These are phyloP conservation scores for Sorex maritimensis DNA, from an alignment of 2,797 vertebrate species.

Conservation along the genomic window DNA sequence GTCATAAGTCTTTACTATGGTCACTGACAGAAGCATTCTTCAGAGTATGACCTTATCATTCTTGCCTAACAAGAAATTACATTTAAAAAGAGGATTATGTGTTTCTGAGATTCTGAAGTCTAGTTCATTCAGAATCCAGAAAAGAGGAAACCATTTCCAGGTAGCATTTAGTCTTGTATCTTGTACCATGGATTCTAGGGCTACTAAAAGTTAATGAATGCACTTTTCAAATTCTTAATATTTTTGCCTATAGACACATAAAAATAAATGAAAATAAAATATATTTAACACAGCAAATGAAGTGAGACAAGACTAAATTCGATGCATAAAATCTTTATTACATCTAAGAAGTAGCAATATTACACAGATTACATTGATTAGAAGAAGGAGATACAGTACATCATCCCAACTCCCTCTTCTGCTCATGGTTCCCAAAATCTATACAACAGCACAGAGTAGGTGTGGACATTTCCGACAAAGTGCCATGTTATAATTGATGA, in stretches of 20 bases:
- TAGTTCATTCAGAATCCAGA: conserved; percentile 21
- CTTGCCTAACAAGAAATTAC: background rate
- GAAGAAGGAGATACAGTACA: background rate
- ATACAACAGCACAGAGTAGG: background rate
- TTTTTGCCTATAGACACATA: conserved; percentile 23
- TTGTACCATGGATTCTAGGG: background rate
- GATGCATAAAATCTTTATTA: conserved; percentile 50
- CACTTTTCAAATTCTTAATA: conserved; percentile 20
- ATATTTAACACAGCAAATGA: conserved; percentile 48
- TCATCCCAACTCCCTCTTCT: background rate
- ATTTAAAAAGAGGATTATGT: background rate
- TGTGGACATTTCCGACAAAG: background rate
- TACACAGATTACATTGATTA: conserved; percentile 7
- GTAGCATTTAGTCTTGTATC: background rate
- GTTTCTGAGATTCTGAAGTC: background rate
- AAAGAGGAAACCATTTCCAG: background rate
- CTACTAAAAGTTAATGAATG: background rate
- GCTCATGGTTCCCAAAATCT: background rate
- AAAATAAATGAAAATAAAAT: conserved; percentile 62
- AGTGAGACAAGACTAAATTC: conserved; percentile 50
- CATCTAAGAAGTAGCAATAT: background rate
- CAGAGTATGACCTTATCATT: background rate
- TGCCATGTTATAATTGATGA: background rate
- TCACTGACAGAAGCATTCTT: background rate
- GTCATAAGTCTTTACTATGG: background rate